Evolutionary conservation across 2,888 invertebrate genomes (phyloP), one percentile per base, ranked within the genome.

Genomic region (Hybos culiciformis): DNA sequence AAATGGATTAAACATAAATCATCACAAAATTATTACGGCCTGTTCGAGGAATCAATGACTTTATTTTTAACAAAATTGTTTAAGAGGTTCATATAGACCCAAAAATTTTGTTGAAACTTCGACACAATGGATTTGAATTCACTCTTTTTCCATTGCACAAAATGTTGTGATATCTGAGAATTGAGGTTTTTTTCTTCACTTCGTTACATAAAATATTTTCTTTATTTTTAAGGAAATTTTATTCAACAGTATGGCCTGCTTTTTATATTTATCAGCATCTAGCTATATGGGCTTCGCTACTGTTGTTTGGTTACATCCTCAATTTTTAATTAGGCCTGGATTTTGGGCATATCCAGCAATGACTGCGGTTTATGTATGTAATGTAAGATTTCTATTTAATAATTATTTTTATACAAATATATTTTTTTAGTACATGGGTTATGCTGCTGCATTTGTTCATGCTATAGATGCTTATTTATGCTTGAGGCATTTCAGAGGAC

Each of bases 271-370:
- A 43, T 80, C 82, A 23, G 79, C 86, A 0, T 78, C 88, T 2
- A 78, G 81, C 1, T 88, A 83, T 60, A 75, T 90, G 68, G 81
- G 82, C 1, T 78, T 84, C 50, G 77, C 82, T 2, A 83, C 86
- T 17, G 79, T 84, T 52, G 67, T 84, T 33, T 81, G 80, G 62
- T 67, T 90, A 41, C 80, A 82, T 66, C 82, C 83, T 1, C 72
- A 78, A 54, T 86, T 87, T 61, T 69, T 80, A 23, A 58, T 78
- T 7, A 66, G 74, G 44, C 80, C 75, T 33, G 82, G 87, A 50
- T 84, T 83, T 58, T 80, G 85, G 56, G 83, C 83, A 12, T 87
- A 85, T 68, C 87, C 88, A n/a, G 84, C 87, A 3, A 83, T 88
- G 82, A 83, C 83, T 21, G 83, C 83, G 1, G 80, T 83, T 51